Base-by-base conservation (phyloP, 2,113 vertebrate species). In the Periophthalmus modestus region DNA sequence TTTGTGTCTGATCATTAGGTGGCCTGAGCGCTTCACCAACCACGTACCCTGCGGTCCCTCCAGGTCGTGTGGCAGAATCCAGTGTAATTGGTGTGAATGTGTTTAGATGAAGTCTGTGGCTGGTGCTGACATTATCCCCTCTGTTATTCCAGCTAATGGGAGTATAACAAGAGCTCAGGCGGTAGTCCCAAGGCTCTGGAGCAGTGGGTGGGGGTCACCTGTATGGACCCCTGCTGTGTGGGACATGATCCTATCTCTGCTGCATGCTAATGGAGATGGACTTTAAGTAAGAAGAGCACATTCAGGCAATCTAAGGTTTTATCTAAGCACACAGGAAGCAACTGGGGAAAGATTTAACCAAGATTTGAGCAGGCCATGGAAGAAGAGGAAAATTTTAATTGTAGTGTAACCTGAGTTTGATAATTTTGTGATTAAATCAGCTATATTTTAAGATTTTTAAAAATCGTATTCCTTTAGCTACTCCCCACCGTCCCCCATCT, bases 91-190 rank as follows among this genome's bases (percentile, higher is more conserved):
- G 83, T 89, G 88, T 89, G 89, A 93, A 94, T 92, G 84, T 78
- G 90, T 81, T 89, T 88, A 82, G 89, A 91, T 89, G 90, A 75
- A 80, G 87, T 88, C 83, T 80, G 84, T 82, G 77, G 76, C 89
- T 90, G 74, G 84, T 82, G 74, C 75, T 82, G 87, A 89, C 72
- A 89, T 93, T 93, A 91, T 86, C 78, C 57, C 21, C 84, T 76
- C 82, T 90, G 91, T 94, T 95, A 94, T 94, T 87, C 83, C 87
- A 87, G 82, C 88, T 91, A 89, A 94, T 91, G 88, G 81, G 82
- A 85, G 91, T 88, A 85, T 89, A 92, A 89, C 87, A 92, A 92
- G 90, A 91, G 92, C 93, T 95, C 92, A 92, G 86, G 69, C 78
- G 84, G 34, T 65, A 18, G 80, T 75, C 85, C 88, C 85, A 1